Evolutionary conservation across 2,888 invertebrate genomes (phyloP).

Genomic region (Hydrotaea cyrtoneurina): DNA sequence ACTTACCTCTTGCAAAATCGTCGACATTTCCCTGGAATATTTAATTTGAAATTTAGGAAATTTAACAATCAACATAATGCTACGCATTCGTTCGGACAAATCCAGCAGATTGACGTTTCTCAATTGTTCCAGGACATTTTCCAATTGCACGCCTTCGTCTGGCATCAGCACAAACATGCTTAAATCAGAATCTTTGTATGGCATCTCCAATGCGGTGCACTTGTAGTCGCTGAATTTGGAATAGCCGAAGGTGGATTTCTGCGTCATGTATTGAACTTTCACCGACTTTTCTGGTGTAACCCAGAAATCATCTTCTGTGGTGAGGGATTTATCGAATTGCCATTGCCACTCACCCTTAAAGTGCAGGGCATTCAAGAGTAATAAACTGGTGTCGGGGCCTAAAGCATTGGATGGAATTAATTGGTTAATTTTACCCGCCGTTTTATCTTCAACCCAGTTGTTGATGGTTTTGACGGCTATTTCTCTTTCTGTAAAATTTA

Average conservation of each 20-base stretch:
- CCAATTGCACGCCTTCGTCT: conserved; percentile 85
- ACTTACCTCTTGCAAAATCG: conserved; percentile 83
- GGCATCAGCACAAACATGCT: conserved; percentile 91
- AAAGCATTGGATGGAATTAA: conserved; percentile 85
- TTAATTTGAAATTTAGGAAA: conserved; percentile 93
- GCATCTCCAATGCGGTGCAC: conserved; percentile 86
- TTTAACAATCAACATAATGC: conserved; percentile 81
- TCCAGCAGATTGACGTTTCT: conserved; percentile 83
- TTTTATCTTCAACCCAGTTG: conserved; percentile 90
- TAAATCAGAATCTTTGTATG: conserved; percentile 86
- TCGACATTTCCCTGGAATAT: conserved; percentile 84
- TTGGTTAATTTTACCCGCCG: conserved; percentile 90
- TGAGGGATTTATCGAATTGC: conserved; percentile 84
- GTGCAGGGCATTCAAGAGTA: conserved; percentile 92
- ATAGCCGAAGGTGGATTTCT: conserved; percentile 82
- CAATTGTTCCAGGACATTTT: conserved; percentile 83
- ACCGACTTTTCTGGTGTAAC: conserved; percentile 82
- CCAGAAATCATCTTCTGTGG: conserved; percentile 85
- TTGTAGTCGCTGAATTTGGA: conserved; percentile 81
- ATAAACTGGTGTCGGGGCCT: conserved; percentile 83
- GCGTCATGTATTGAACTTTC: conserved; percentile 88
- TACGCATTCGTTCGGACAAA: conserved; percentile 75
- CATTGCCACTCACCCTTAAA: conserved; percentile 91
- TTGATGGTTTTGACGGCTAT: conserved; percentile 86
- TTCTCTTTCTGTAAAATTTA: conserved; percentile 84